These are phyloP conservation scores for Apistogramma diplotaenia DNA, from an alignment of 2,113 vertebrate species.

Conservation along the genomic window DNA sequence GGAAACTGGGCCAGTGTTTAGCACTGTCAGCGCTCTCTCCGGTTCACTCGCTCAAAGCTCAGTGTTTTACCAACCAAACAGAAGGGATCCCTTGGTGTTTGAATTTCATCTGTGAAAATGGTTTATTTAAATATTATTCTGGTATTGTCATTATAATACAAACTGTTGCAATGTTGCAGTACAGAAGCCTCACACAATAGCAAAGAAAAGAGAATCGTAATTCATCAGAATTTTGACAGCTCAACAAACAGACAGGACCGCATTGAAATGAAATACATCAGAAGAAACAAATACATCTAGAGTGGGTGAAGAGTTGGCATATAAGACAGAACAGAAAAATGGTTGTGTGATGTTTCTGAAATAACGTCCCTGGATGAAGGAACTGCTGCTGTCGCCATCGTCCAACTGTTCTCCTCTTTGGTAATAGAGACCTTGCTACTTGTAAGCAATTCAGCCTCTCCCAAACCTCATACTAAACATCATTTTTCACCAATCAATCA, in stretches of 20 bases:
- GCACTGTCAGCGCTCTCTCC: slow-evolving; percentile 15
- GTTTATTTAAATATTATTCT: slow-evolving; percentile 73
- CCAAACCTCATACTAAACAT: background rate
- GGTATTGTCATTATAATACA: slow-evolving; percentile 70
- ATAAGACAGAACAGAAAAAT: slow-evolving; percentile 40
- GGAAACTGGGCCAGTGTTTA: background rate
- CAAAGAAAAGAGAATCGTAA: slow-evolving; percentile 58
- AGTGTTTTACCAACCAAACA: slow-evolving; percentile 35
- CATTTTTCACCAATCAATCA: background rate
- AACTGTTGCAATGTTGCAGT: slow-evolving; percentile 70
- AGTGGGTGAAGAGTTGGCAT: slow-evolving; percentile 29
- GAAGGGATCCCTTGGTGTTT: slow-evolving; percentile 52
- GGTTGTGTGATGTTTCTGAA: slow-evolving; percentile 33
- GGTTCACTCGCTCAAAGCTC: background rate
- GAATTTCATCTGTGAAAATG: slow-evolving; percentile 73
- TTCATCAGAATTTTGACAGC: slow-evolving; percentile 54
- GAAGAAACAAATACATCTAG: slow-evolving; percentile 65
- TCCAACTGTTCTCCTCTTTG: slow-evolving; percentile 22
- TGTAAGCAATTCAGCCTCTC: slow-evolving; percentile 7
- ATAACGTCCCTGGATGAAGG: slow-evolving; percentile 33
- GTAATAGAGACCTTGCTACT: slow-evolving; percentile 2
- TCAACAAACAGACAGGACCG: slow-evolving; percentile 67
- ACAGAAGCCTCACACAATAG: slow-evolving; percentile 71
- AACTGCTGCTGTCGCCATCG: slow-evolving; percentile 14
- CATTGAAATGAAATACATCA: slow-evolving; percentile 62